Base-by-base conservation (phyloP, 2,113 vertebrate species). In the Microcebus murinus region DNA sequence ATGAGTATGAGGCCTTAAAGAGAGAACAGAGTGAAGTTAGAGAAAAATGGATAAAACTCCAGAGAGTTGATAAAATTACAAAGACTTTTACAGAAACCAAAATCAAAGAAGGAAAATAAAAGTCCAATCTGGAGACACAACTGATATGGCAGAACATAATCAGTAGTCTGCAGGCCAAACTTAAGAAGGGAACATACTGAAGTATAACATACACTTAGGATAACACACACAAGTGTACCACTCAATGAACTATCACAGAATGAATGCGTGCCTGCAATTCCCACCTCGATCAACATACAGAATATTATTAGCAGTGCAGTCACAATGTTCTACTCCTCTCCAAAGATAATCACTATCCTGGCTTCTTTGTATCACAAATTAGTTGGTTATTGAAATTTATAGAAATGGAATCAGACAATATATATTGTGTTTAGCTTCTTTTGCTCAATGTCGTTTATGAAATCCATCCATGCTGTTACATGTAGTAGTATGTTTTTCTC, bases 91-190 rank as follows among this genome's bases (percentile, higher is more conserved):
- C 87, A 55, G 27, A 94, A 88, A 71, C 15, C 48, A 84, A 92
- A 94, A 70, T 67, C 31, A 63, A 92, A 85, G 15, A 14, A 74
- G 42, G 55, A 89, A 96, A 86, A 89, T 73, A 85, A 80, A 94
- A 94, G 50, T 70, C 18, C 15, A 92, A 81, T 45, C n/a, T 71
- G 25, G 31, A 89, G 25, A 74, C n/a, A 88, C 39, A 94, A 79
- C 11, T 88, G 73, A 90, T 65, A 88, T 1, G 50, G 59, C 48
- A 91, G 87, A 91, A 91, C 39, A 79, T 31, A 87, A 29, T 76
- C n/a, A 88, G 6, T n/a, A 23, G 34, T 77, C 36, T 88, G 15
- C 4, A 84, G 57, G 55, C 65, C 55, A 79, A 94, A 77, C 31
- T 20, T 77, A 8, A 91, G 59, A 36, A 61, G 36, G 11, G 25